Conservation (phyloP, 2,113 vertebrate species). For the Nematolebias whitei region DNA sequence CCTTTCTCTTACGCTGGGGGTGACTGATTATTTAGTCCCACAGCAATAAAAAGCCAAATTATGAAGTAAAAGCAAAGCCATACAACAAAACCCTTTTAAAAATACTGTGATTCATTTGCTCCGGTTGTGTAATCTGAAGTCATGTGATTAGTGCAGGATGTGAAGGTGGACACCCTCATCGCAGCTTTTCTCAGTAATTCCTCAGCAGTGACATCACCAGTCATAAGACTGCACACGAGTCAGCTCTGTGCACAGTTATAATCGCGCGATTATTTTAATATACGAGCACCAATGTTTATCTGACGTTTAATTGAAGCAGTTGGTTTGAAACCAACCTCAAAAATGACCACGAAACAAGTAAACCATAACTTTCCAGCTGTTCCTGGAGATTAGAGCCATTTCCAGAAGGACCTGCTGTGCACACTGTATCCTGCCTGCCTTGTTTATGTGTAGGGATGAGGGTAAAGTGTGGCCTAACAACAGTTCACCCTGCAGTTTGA, state of each 20-base stretch:
- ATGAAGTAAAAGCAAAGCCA: too few relatives aligned
- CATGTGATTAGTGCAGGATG: slow-evolving; percentile 20
- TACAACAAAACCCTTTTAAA: not conserved
- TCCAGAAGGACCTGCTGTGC: slow-evolving; percentile 16
- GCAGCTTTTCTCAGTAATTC: slow-evolving; percentile 16
- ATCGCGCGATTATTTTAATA: not conserved
- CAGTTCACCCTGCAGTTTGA: slow-evolving; percentile 36
- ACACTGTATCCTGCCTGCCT: not conserved
- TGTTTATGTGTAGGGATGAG: not conserved
- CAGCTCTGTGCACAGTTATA: not conserved
- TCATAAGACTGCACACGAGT: slow-evolving; percentile 44
- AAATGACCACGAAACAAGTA: not conserved
- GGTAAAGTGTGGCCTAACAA: slow-evolving; percentile 6
- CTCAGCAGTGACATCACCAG: slow-evolving; percentile 25
- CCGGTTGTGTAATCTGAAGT: not conserved
- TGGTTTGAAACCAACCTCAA: not conserved
- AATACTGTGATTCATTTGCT: not conserved
- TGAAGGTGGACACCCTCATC: slow-evolving; percentile 8
- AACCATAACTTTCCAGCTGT: not conserved
- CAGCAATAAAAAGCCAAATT: too few relatives aligned
- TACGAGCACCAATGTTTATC: not conserved
- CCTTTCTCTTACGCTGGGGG: too few relatives aligned
- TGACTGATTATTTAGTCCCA: too few relatives aligned
- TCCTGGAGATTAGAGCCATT: fast-evolving
- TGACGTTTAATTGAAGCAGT: not conserved